Evolutionary conservation across 2,113 vertebrate genomes (phyloP), one percentile per base, ranked within the genome.

Genomic region (Cololabis saira): DNA sequence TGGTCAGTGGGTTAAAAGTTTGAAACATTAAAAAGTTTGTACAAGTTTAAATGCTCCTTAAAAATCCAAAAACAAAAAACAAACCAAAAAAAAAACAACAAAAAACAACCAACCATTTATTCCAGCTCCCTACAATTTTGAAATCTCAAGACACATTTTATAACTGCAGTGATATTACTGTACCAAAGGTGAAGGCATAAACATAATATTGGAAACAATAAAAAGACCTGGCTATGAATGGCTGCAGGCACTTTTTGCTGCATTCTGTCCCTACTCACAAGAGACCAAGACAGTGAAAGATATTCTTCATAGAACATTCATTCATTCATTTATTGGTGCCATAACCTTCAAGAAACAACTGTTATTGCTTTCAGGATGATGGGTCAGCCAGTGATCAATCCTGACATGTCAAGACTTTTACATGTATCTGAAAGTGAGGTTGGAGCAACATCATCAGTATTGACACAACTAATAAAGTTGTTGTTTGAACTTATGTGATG

Each of bases 331-430:
- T 69, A 48, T 43, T 45, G 58, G 68, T 49, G 37, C 45, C 55
- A 76, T 83, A 82, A 86, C 72, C 75, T 78, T 57, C 70, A 80
- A 84, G 85, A 72, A 83, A 83, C 51, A 73, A 73, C 43, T 67
- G 63, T 90, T 93, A 92, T 92, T 91, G 74, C 87, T 91, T 90
- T 86, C 27, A 47, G n/a, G 61, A n/a, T 76, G 78, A 89, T 16
- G 40, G 71, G 74, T 81, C 63, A 59, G 50, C 30, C 45, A 42
- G 71, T 86, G 83, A 89, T 90, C 52, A 45, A 55, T 80, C 78
- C 66, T 87, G 89, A 90, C 87, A 89, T 49, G 73, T 24, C 53
- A 18, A n/a, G 40, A 30, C 41, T 47, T 30, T 30, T 58, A 44
- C 60, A 18, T 49, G 53, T 51, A 19, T 56, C 53, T 69, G 54